phyloP scores from a whole-genome alignment of 2,888 invertebrate species.

The Hemistola chrysoprasaria region DNA sequence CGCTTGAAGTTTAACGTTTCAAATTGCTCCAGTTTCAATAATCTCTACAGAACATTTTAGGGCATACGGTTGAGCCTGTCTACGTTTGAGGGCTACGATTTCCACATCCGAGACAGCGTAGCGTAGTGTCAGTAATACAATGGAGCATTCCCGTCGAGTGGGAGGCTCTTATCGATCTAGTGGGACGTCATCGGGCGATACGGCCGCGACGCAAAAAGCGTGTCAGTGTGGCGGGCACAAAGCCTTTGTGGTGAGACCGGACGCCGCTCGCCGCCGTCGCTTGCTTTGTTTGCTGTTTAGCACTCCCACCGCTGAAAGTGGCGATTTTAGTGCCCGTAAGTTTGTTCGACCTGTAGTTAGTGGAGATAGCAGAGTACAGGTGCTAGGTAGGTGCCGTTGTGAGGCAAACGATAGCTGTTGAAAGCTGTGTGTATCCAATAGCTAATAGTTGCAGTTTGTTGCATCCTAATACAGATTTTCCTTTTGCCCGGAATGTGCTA shows the following conservation, averaged over 20 bases:
- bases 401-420: no score
- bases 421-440: no score
- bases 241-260: slow-evolving; percentile 75
- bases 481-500: no score
- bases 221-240: slow-evolving; percentile 70
- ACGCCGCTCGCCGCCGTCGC: slow-evolving; percentile 72
- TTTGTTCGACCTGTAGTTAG: slow-evolving; percentile 46
- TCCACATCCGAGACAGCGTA: slow-evolving; percentile 76
- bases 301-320: slow-evolving; percentile 67
- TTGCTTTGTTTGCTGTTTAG: slow-evolving; percentile 76
- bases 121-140: slow-evolving; percentile 76
- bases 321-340: slow-evolving; percentile 64
- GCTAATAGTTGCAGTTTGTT: no score
- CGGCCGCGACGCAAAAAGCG: slow-evolving; percentile 78
- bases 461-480: no score
- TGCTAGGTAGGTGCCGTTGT: no score
- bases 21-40: slow-evolving; percentile 14
- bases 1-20: no score
- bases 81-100: slow-evolving; percentile 69
- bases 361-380: slow-evolving; percentile 14
- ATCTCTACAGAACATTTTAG: slow-evolving; percentile 12
- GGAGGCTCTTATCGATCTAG: slow-evolving; percentile 80
- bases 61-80: slow-evolving; percentile 32
- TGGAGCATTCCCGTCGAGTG: slow-evolving; percentile 75
- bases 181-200: slow-evolving; percentile 80